Base-by-base conservation (phyloP, 2,113 vertebrate genomes). In the Notothenia rossii region DNA sequence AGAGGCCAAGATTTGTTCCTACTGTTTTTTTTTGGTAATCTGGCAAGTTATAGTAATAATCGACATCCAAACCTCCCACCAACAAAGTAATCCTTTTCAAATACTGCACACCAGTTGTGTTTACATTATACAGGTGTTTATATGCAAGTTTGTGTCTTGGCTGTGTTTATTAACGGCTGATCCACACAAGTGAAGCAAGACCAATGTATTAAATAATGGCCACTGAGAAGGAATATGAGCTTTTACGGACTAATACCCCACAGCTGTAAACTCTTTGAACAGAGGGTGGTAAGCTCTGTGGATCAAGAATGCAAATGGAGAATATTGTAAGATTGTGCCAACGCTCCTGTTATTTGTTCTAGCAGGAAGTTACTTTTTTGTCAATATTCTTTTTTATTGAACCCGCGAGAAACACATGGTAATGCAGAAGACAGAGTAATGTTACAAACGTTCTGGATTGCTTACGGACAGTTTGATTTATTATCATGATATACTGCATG, bases 121-220 rank as follows among this genome's bases (percentile, higher is more conserved):
- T 3, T 22, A 33, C 15, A 54, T 12, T 18, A 36, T 54, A 48
- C 36, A 56, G 49, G 58, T 22, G 20, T 58, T 55, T 25, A 10
- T n/a, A 61, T 22, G 7, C 25, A 53, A 48, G 40, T 59, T n/a
- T 75, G 43, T 65, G 2, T 11, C 7, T 25, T 61, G 22, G 20
- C 54, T 61, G 54, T 43, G n/a, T 72, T 72, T 50, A 50, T 50
- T 29, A 83, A 72, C 48, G 40, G 29, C 73, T 48, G 58, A 50
- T 75, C 22, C 17, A 58, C 56, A 63, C 68, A 68, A 66, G 12
- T 60, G 48, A 72, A 61, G 55, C 62, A 72, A 61, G 77, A 77
- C 62, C 49, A 56, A 13, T 56, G 48, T 77, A 15, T 82, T 77
- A 2, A 67, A 36, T 69, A 76, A 58, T 46, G 48, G 7, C 68